phyloP scores from a whole-genome alignment of 2,888 invertebrate genomes.

The Cephus pulcher region DNA sequence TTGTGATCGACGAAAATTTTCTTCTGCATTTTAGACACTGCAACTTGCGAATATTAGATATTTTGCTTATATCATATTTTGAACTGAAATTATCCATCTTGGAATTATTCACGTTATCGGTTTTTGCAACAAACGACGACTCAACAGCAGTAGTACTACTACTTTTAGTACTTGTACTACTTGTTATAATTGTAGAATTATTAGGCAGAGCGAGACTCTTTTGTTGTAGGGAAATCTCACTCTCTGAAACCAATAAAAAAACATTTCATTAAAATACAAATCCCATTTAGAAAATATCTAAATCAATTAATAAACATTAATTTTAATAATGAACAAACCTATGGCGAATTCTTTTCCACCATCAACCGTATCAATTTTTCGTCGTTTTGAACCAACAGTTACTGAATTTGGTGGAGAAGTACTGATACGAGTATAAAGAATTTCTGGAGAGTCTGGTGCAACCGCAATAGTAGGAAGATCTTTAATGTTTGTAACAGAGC shows the following conservation, averaged over 20 bases:
- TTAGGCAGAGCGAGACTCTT: neutral
- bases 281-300: neutral
- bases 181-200: neutral
- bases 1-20: constrained; percentile 67
- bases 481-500: neutral
- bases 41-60: constrained; percentile 47
- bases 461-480: neutral
- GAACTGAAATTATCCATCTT: constrained; percentile 11
- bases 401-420: constrained; percentile 15
- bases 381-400: neutral
- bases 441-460: constrained; percentile 30
- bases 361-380: neutral
- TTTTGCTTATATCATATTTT: constrained; percentile 37
- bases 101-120: neutral
- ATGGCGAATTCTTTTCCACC: neutral
- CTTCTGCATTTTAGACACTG: constrained; percentile 70
- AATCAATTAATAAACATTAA: neutral
- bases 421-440: constrained; percentile 35
- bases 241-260: neutral
- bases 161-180: neutral
- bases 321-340: neutral
- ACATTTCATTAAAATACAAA: neutral
- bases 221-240: neutral
- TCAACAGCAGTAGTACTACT: neutral
- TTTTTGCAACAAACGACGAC: neutral